A percentile compares a stretch with the other conserved stretches of the same genome.
These are phyloP conservation scores for Eciton burchellii DNA, from an alignment of 1,140 invertebrate species.

Conservation along the genomic window DNA sequence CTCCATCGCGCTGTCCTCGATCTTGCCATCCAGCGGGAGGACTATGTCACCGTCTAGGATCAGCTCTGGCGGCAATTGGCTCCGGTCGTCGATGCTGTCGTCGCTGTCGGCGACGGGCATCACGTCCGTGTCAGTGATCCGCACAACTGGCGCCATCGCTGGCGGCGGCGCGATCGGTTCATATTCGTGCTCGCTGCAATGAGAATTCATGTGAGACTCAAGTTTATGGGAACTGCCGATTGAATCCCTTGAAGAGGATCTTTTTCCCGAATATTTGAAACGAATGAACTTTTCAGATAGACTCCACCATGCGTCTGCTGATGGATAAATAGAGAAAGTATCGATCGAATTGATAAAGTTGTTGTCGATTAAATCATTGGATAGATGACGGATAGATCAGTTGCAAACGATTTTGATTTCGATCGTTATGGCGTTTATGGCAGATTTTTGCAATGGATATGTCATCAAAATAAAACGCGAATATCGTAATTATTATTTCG, in stretches of 20 bases:
- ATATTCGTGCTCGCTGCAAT: slow-evolving; percentile 94
- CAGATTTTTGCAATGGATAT: too few relatives aligned
- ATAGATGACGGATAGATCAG: too few relatives aligned
- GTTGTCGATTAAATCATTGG: too few relatives aligned
- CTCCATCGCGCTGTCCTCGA: slow-evolving; percentile 84
- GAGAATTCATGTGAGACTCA: slow-evolving; percentile 50
- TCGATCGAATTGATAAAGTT: too few relatives aligned
- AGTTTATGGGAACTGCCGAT: neutral
- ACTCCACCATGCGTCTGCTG: too few relatives aligned
- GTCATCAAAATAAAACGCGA: too few relatives aligned
- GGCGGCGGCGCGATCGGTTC: slow-evolving; percentile 89
- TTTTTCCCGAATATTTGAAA: neutral
- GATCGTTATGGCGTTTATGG: too few relatives aligned
- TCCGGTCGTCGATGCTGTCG: slow-evolving; percentile 83
- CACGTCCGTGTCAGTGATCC: slow-evolving; percentile 84
- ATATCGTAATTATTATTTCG: too few relatives aligned
- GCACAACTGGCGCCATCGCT: slow-evolving; percentile 82
- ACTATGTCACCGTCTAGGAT: slow-evolving; percentile 83
- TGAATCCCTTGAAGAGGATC: neutral
- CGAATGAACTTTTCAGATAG: neutral
- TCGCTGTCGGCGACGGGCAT: slow-evolving; percentile 84
- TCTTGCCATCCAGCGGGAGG: slow-evolving; percentile 82
- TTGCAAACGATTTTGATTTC: too few relatives aligned
- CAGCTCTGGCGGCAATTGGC: slow-evolving; percentile 76
- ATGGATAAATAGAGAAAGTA: too few relatives aligned